Percentiles rank a stretch among this genome's conserved stretches.
Evolutionary conservation across 2,888 invertebrate genomes (phyloP).

Genomic region (Trissolcus brochymenae): DNA sequence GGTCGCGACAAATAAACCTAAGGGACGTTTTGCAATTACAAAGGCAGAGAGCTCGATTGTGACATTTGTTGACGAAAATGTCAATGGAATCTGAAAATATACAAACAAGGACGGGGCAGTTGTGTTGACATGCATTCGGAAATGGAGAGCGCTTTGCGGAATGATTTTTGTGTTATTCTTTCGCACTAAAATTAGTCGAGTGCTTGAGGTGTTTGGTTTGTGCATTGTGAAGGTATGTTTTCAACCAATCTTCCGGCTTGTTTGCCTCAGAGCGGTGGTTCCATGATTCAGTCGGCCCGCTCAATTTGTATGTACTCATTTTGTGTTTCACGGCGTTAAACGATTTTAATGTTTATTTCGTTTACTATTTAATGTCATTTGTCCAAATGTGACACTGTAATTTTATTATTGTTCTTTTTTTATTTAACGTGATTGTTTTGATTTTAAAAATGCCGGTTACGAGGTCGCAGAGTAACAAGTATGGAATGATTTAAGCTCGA

Average conservation of each 20-base stretch:
- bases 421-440: not conserved
- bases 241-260: constrained; percentile 1
- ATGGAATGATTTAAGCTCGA: no score
- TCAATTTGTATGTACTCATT: not conserved
- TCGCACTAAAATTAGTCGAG: constrained; percentile 2
- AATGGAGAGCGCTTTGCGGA: no score
- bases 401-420: not conserved
- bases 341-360: not conserved
- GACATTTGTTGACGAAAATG: no score
- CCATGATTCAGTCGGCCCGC: not conserved
- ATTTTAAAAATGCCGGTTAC: constrained; percentile 2
- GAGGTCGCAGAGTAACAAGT: not conserved
- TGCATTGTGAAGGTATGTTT: constrained; percentile 6
- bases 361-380: not conserved
- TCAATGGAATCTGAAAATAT: no score
- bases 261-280: not conserved
- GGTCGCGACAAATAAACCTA: no score
- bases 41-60: no score
- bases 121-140: no score
- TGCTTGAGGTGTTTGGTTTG: not conserved
- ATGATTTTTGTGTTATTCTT: not conserved
- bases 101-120: no score
- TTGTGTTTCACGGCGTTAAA: not conserved
- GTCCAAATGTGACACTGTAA: not conserved
- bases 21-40: no score